Conservation (phyloP, 2,888 invertebrate species). For the Ectemnius cavifrons region DNA sequence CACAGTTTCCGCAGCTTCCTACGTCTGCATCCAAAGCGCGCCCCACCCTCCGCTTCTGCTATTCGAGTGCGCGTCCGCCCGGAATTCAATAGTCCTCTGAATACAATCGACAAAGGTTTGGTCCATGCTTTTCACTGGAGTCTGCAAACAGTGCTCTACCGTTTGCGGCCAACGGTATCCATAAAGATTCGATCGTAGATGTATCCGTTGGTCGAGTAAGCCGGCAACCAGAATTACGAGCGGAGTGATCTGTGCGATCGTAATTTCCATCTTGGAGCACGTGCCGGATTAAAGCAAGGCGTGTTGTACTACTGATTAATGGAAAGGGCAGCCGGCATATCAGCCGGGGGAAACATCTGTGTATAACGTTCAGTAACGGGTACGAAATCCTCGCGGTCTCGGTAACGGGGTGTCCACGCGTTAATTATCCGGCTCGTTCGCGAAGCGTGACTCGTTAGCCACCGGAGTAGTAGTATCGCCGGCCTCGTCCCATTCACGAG, state of each 20-base stretch:
- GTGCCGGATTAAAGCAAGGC: constrained; percentile 35
- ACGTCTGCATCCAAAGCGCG: too few relatives aligned
- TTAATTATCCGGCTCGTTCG: constrained; percentile 70
- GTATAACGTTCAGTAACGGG: constrained; percentile 45
- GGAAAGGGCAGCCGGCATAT: background rate
- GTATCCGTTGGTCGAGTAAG: too few relatives aligned
- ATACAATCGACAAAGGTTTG: too few relatives aligned
- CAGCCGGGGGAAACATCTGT: constrained; percentile 7
- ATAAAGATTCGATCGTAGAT: too few relatives aligned
- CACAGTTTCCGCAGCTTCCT: too few relatives aligned
- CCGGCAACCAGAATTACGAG: background rate
- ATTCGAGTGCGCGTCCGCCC: too few relatives aligned
- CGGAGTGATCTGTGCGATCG: background rate
- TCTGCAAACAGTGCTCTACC: too few relatives aligned
- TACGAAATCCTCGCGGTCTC: constrained; percentile 56
- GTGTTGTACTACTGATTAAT: constrained; percentile 23
- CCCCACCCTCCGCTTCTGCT: too few relatives aligned
- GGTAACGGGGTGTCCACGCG: constrained; percentile 64
- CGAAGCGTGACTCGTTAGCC: constrained; percentile 70
- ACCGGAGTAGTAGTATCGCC: background rate
- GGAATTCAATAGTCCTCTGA: too few relatives aligned
- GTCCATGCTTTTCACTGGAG: too few relatives aligned
- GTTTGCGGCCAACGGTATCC: too few relatives aligned
- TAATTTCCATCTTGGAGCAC: constrained; percentile 13
- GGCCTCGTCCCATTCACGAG: constrained; percentile 14